phyloP scores from a whole-genome alignment of 2,113 vertebrate genomes.

The Phalacrocorax carbo region DNA sequence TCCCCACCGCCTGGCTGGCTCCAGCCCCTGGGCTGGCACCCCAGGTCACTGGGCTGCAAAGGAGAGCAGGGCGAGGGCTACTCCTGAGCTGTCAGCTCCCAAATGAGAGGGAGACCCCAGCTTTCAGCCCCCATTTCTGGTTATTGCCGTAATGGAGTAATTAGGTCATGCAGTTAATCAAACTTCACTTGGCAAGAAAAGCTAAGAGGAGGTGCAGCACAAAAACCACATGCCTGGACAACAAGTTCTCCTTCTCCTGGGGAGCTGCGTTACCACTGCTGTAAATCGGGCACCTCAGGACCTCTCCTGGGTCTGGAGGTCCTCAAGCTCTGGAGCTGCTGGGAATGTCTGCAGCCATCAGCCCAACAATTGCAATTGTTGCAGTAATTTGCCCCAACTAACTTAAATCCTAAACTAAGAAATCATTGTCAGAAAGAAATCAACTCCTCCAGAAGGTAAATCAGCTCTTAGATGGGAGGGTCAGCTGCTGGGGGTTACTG shows the following conservation, averaged over 20 bases:
- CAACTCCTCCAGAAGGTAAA: not conserved
- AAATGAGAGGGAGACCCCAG: accelerated
- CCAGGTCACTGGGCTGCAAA: accelerated
- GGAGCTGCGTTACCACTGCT: not conserved
- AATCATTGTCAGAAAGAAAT: not conserved
- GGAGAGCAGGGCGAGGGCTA: not conserved
- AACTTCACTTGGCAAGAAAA: not conserved
- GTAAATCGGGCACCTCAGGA: not conserved
- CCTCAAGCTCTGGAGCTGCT: not conserved
- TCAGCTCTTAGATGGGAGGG: not conserved
- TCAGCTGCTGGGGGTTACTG: not conserved
- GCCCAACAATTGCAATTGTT: not conserved
- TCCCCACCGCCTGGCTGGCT: not conserved
- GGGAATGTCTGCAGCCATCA: not conserved
- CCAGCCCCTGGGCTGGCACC: not conserved
- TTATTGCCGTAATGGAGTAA: not conserved
- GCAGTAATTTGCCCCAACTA: not conserved
- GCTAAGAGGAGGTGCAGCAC: not conserved
- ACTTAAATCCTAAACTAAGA: not conserved
- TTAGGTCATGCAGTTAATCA: not conserved
- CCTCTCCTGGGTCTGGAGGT: not conserved
- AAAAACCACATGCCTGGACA: not conserved
- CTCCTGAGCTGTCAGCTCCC: not conserved
- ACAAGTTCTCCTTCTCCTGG: not conserved
- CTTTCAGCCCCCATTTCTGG: not conserved